Base-by-base conservation (phyloP, 2,888 invertebrate genomes). In the Campoplex capitator region DNA sequence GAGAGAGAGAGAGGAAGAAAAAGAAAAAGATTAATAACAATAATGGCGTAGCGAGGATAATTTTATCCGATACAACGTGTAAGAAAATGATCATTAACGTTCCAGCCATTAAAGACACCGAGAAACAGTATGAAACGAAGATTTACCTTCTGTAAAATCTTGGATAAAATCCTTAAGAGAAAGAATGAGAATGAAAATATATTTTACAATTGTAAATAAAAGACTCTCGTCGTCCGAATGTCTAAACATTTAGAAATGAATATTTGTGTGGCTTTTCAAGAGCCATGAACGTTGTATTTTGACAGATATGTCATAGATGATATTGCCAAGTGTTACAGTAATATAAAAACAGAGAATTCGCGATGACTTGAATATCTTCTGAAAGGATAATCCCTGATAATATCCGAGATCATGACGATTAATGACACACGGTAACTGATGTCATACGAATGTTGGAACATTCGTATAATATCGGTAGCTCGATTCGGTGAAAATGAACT, bases 1-100 rank as follows among this genome's bases (percentile, higher is more conserved):
- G 68, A 71, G 7, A 54, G 28, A 23, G 51, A 51, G 62, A 56
- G 48, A 81, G 28, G 58, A 42, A 70, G 58, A 23, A 23, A 23
- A 28, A 73, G 51, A 8, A 8, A 56, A 78, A 56, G 75, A 81
- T 84, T 56, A 84, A 77, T 81, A 73, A 77, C n/a, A 80, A 83
- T 84, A 74, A 83, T 71, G 58, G 28, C 65, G 38, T 54, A 51
- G 58, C 42, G 76, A 18, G 67, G 73, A 73, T 81, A 71, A 79
- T 83, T 77, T 77, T 38, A 77, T 68, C 67, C n/a, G 56, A 45
- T 73, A 74, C 42, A 74, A 54, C 78, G 42, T 32, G 74, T 65
- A 70, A 80, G 73, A 84, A 68, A 78, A 79, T 70, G 54, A 67
- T 75, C 58, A 79, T 83, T 54, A 75, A 67, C 65, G 70, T 58